Conservation (phyloP, 2,113 vertebrate species). For the Lophotis ruficrista region DNA sequence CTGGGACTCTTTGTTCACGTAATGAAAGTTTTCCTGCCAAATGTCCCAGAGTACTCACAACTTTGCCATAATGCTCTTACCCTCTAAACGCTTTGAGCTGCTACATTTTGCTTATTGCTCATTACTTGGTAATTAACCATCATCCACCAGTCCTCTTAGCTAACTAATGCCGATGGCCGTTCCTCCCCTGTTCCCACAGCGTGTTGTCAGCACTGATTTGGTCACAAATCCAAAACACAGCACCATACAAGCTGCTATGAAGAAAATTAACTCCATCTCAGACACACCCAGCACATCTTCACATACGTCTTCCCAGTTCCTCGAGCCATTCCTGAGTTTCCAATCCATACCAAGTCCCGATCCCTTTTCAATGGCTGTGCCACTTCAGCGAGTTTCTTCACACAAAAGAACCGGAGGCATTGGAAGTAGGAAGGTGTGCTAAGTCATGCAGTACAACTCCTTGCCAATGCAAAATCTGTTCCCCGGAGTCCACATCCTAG, state of each 20-base stretch:
- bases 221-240: not conserved
- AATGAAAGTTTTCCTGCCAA: not conserved
- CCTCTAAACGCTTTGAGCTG: not conserved
- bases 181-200: not conserved
- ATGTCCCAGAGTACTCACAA: not conserved
- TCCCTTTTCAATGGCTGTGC: not conserved
- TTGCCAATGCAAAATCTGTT: not conserved
- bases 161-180: fast-evolving
- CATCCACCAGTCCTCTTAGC: not conserved
- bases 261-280: not conserved
- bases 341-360: not conserved
- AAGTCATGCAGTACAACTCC: not conserved
- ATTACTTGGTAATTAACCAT: too few relatives aligned
- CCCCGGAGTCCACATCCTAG: not conserved
- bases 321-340: not conserved
- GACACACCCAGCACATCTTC: not conserved
- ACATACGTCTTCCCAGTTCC: not conserved
- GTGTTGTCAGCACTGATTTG: not conserved
- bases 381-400: not conserved
- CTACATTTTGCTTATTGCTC: too few relatives aligned
- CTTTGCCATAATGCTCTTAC: fast-evolving
- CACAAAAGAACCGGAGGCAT: not conserved
- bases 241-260: fast-evolving
- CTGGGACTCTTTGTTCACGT: not conserved
- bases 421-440: not conserved